Percentiles rank a stretch among this genome's conserved stretches.
These are phyloP conservation scores for Etheostoma cragini DNA, from an alignment of 2,113 vertebrate species.

Conservation along the genomic window DNA sequence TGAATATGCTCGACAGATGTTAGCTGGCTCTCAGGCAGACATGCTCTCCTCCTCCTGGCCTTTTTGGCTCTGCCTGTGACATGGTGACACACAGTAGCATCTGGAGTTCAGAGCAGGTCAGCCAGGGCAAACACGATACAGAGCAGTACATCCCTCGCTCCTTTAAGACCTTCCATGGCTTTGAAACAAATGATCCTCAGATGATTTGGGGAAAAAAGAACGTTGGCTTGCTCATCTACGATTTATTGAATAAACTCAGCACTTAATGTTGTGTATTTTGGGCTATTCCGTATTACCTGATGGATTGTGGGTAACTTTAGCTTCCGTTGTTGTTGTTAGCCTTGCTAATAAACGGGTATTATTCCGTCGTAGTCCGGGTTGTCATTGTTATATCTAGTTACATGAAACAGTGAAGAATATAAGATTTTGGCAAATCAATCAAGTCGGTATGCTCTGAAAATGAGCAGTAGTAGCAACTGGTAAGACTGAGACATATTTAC, in stretches of 20 bases:
- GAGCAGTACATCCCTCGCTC: slow-evolving; percentile 46
- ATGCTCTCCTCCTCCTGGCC: slow-evolving; percentile 71
- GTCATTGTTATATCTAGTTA: no score
- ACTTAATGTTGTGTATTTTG: no score
- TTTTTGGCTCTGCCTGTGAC: slow-evolving; percentile 78
- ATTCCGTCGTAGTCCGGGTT: no score
- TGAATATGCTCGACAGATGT: slow-evolving; percentile 85
- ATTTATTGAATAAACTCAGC: slow-evolving; percentile 16
- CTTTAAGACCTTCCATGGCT: slow-evolving; percentile 41
- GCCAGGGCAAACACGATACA: slow-evolving; percentile 66
- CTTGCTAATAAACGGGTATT: no score
- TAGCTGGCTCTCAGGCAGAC: slow-evolving; percentile 77
- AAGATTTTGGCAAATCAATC: slow-evolving; percentile 24
- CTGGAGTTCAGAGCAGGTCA: slow-evolving; percentile 81
- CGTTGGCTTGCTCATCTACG: slow-evolving; percentile 1
- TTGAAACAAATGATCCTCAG: slow-evolving; percentile 28
- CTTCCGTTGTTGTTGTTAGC: no score
- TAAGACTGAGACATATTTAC: slow-evolving; percentile 20
- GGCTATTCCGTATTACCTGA: no score
- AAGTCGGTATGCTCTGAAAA: slow-evolving; percentile 3
- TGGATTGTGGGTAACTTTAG: no score
- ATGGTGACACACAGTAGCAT: slow-evolving; percentile 84
- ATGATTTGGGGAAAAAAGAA: slow-evolving; percentile 6
- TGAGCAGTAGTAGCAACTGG: slow-evolving; percentile 9
- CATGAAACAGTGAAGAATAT: no score